phyloP scores from a whole-genome alignment of 1,140 invertebrate genomes.

The Camponotus pennsylvanicus region DNA sequence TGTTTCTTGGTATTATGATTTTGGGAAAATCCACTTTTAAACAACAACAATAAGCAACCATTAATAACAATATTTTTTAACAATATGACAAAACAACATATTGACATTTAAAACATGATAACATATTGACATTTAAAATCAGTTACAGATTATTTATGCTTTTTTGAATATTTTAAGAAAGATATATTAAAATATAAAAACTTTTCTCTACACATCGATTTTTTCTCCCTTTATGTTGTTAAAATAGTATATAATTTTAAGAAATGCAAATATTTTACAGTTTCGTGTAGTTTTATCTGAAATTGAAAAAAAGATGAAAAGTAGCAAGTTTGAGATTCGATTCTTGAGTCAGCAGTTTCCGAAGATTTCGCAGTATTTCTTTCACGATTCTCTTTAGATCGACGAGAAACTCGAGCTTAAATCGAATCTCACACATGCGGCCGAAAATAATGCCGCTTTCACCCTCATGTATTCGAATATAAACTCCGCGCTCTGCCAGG shows the following conservation, averaged over 20 bases:
- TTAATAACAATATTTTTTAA: conserved; percentile 26
- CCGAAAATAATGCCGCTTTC: conserved; percentile 65
- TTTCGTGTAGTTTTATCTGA: background rate
- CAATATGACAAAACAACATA: background rate
- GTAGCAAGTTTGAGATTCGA: background rate
- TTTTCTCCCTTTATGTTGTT: too few relatives aligned
- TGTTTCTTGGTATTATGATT: conserved; percentile 15
- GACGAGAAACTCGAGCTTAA: conserved; percentile 33
- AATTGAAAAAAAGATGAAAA: background rate
- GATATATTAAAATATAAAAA: background rate
- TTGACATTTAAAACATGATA: background rate
- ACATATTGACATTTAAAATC: background rate
- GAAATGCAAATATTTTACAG: background rate
- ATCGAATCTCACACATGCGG: conserved; percentile 48
- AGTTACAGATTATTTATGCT: background rate
- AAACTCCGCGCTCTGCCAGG: conserved; percentile 71
- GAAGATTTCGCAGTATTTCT: background rate
- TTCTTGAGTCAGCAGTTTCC: background rate
- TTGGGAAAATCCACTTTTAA: background rate
- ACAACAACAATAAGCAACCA: background rate
- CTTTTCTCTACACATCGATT: too few relatives aligned
- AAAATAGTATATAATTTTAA: too few relatives aligned
- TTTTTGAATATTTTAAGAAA: background rate
- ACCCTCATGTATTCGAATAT: conserved; percentile 67
- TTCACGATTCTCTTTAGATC: background rate